phyloP scores from a whole-genome alignment of 2,888 invertebrate species.

The Nephrotoma flavescens region DNA sequence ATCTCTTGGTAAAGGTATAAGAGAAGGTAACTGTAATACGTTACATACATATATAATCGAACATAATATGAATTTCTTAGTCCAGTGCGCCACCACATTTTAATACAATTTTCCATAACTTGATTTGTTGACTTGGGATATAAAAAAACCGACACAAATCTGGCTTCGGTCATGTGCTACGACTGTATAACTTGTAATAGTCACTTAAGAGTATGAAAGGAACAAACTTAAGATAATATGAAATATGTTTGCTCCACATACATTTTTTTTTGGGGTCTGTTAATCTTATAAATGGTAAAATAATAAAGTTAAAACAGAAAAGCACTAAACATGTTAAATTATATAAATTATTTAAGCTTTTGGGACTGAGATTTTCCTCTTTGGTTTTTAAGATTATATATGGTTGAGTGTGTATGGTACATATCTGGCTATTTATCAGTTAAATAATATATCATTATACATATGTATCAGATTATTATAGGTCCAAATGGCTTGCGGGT shows the following conservation, averaged over 20 bases:
- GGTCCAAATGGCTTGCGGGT: background rate
- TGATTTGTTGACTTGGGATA: too few relatives aligned
- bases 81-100: too few relatives aligned
- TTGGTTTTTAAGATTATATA: background rate
- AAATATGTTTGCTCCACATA: background rate
- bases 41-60: too few relatives aligned
- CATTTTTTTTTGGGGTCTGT: background rate
- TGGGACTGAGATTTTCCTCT: background rate
- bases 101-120: too few relatives aligned
- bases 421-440: background rate
- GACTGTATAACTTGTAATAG: too few relatives aligned
- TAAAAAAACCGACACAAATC: too few relatives aligned
- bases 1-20: too few relatives aligned
- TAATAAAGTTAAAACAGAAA: background rate
- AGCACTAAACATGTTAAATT: background rate
- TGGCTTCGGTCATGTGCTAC: too few relatives aligned
- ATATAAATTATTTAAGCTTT: background rate
- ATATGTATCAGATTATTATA: background rate
- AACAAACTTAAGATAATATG: background rate
- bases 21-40: too few relatives aligned
- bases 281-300: background rate
- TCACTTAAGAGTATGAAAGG: background rate
- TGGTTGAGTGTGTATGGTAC: background rate
- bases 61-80: too few relatives aligned
- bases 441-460: background rate